Conservation (phyloP, 2,797 vertebrate genomes). For the Fistularia commersonii region DNA sequence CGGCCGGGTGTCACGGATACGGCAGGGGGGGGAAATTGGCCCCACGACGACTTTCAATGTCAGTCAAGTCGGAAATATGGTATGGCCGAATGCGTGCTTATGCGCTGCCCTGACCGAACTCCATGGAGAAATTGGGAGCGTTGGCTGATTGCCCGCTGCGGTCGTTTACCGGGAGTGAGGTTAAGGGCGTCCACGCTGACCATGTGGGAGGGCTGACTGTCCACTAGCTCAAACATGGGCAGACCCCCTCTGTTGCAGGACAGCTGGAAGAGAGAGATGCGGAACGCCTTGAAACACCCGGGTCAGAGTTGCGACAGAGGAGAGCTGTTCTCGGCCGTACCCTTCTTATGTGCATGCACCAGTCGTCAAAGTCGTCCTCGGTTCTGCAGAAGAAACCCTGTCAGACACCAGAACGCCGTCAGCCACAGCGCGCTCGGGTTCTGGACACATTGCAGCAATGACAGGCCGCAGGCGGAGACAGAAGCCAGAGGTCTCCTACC, state of each 20-base stretch:
- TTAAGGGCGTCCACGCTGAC: slow-evolving; percentile 88
- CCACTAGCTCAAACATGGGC: slow-evolving; percentile 96
- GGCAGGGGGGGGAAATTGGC: too few relatives aligned
- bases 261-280: slow-evolving; percentile 70
- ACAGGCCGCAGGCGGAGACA: neutral
- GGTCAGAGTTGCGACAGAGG: neutral
- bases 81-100: too few relatives aligned
- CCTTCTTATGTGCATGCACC: slow-evolving; percentile 93
- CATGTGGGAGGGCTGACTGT: slow-evolving; percentile 90
- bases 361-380: slow-evolving; percentile 93
- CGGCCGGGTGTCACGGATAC: too few relatives aligned
- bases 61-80: too few relatives aligned
- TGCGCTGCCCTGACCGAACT: too few relatives aligned
- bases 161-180: slow-evolving; percentile 86
- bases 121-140: too few relatives aligned
- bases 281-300: neutral
- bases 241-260: slow-evolving; percentile 86
- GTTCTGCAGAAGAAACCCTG: slow-evolving; percentile 97
- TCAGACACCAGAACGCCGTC: slow-evolving; percentile 25
- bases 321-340: slow-evolving; percentile 62
- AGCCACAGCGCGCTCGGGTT: neutral
- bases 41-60: too few relatives aligned
- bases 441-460: neutral
- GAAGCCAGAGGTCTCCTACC: slow-evolving; percentile 66
- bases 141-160: too few relatives aligned